These are phyloP conservation scores for Pseudonaja textilis DNA, from an alignment of 2,113 vertebrate species.

Conservation along the genomic window DNA sequence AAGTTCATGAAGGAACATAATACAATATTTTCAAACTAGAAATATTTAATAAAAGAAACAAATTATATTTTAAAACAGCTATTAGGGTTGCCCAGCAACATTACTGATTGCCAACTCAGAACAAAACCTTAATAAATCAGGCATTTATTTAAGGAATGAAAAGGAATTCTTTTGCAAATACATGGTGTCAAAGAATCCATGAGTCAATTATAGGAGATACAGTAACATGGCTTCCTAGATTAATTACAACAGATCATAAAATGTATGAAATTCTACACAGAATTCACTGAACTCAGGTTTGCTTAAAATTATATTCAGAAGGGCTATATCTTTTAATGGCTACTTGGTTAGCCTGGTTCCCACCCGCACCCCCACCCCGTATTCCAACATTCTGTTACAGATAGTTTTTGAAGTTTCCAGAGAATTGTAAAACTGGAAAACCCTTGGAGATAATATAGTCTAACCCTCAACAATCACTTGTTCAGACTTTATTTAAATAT, in stretches of 20 bases:
- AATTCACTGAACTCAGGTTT: neutral
- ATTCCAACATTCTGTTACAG: neutral
- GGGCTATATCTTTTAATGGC: neutral
- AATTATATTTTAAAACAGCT: slow-evolving; percentile 54
- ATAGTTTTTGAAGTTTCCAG: neutral
- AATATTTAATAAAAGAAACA: slow-evolving; percentile 56
- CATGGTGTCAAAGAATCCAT: slow-evolving; percentile 1
- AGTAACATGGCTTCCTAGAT: slow-evolving; percentile 10
- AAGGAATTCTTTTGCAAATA: slow-evolving; percentile 29
- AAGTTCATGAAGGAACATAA: slow-evolving; percentile 46
- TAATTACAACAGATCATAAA: neutral
- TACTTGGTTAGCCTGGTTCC: neutral
- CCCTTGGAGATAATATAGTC: neutral
- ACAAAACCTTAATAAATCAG: slow-evolving; percentile 47
- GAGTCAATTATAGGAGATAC: neutral
- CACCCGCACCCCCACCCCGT: no score
- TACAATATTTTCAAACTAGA: slow-evolving; percentile 42
- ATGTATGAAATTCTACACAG: neutral
- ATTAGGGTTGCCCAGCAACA: slow-evolving; percentile 51
- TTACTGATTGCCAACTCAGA: slow-evolving; percentile 44
- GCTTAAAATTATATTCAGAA: neutral
- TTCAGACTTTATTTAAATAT: neutral
- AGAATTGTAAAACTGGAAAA: neutral
- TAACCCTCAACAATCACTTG: neutral
- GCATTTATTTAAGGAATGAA: slow-evolving; percentile 37